Evolutionary conservation across 2,797 vertebrate species (phyloP), one percentile per base, ranked within the genome.

Genomic region (Gorsachius magnificus): DNA sequence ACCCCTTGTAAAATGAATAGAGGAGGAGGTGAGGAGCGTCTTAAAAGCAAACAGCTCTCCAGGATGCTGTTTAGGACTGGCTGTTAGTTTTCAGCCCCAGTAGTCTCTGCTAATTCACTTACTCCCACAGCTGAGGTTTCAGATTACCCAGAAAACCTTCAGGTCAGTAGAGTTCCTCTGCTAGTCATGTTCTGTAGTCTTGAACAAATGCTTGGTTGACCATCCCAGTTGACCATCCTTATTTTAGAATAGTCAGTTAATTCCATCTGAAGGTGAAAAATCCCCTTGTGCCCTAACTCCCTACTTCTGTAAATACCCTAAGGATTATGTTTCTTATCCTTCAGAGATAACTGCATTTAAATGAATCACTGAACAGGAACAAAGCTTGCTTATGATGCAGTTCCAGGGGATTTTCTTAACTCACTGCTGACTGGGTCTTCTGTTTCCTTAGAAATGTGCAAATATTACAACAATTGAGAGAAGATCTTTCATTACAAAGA

Each of bases 281-380:
- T 87, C 35, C 43, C 46, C 50, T 29, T 72, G 50, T 91, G 78
- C 72, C 66, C 33, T 87, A 89, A 86, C 60, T 90, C 45, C 19
- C 38, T 48, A 57, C 38, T 91, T 89, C 71, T 86, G 50, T 92
- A 87, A 78, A 75, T 57, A 83, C 81, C 71, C 69, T 66, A 43
- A 60, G 89, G 87, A 82, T 83, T 93, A 43, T 72, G 38, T 86
- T 95, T 78, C 63, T 58, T 93, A 86, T 86, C 69, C 84, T 90
- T 93, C 65, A 56, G 92, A 95, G 91, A 86, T 83, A 95, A 81
- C 87, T 93, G 46, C 33, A 45, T 93, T 95, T 91, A 93, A 95
- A 87, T 93, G 95, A 95, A 89, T 85, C 84, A 93, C 75, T 92
- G 90, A 92, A 89, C 72, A 87, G 65, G 89, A 95, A 83, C 89